phyloP scores from a whole-genome alignment of 2,113 vertebrate genomes.

The Muntiacus reevesi region DNA sequence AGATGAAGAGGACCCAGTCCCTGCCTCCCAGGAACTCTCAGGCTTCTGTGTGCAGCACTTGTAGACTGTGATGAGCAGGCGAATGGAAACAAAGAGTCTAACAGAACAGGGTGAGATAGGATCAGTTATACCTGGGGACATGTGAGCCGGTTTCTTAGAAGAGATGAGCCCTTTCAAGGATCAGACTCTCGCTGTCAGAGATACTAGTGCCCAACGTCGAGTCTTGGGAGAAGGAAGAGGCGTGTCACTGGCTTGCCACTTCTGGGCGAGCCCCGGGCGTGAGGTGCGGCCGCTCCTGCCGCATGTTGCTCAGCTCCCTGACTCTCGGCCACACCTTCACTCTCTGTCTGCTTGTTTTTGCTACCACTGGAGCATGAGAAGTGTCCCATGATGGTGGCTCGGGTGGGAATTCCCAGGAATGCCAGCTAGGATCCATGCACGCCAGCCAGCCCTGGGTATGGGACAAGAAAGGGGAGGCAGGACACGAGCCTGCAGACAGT shows the following conservation, averaged over 20 bases:
- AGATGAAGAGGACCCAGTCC: not conserved
- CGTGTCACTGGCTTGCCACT: not conserved
- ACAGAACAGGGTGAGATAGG: not conserved
- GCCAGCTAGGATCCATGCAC: not conserved
- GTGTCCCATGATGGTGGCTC: not conserved
- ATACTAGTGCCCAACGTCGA: not conserved
- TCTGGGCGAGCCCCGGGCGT: not conserved
- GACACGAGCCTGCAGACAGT: not conserved
- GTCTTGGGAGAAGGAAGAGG: not conserved
- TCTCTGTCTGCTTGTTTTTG: not conserved
- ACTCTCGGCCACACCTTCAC: not conserved
- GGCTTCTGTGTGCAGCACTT: not conserved
- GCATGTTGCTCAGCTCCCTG: not conserved
- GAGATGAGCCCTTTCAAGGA: not conserved
- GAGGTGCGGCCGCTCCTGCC: not conserved
- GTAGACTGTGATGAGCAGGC: not conserved
- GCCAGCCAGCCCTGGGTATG: not conserved
- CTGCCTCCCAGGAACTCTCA: not conserved
- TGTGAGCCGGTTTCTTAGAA: not conserved
- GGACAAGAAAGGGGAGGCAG: not conserved
- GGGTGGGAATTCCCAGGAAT: not conserved
- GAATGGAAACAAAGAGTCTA: not conserved
- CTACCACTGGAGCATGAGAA: not conserved
- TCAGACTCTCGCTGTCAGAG: not conserved
- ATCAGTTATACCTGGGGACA: not conserved